Evolutionary conservation across 1,140 invertebrate species (phyloP).

Genomic region (Megathymus violae): DNA sequence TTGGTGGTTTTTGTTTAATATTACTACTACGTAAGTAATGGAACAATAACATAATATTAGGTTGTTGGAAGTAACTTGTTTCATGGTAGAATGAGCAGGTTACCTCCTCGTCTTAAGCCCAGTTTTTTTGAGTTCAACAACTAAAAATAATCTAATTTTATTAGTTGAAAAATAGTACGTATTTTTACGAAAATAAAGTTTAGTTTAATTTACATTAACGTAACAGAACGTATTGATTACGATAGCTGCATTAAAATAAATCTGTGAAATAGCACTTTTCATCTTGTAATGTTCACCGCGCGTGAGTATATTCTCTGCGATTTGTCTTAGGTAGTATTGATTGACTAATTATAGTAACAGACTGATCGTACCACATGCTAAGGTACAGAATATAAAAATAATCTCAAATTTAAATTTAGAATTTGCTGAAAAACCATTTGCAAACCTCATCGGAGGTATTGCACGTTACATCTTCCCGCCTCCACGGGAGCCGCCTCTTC

Average conservation of each 20-base stretch:
- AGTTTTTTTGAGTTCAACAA: too few relatives aligned
- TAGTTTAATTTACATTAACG: not conserved
- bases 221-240: not conserved
- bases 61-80: too few relatives aligned
- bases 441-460: slow-evolving; percentile 56
- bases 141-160: too few relatives aligned
- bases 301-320: too few relatives aligned
- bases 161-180: too few relatives aligned
- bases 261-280: slow-evolving; percentile 11
- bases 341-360: not conserved
- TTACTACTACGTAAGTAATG: too few relatives aligned
- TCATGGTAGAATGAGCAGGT: too few relatives aligned
- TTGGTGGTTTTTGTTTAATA: too few relatives aligned
- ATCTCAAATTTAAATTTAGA: slow-evolving; percentile 40
- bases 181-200: not conserved
- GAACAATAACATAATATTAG: too few relatives aligned
- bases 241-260: not conserved
- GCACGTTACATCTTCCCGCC: slow-evolving; percentile 56
- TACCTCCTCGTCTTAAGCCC: too few relatives aligned
- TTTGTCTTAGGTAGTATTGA: slow-evolving; percentile 8
- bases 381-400: slow-evolving; percentile 13
- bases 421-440: slow-evolving; percentile 46
- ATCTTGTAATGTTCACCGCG: slow-evolving; percentile 5
- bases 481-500: slow-evolving; percentile 61
- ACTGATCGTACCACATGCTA: slow-evolving; percentile 15